Conservation (phyloP, 2,888 invertebrate species). For the Acleris laterana region DNA sequence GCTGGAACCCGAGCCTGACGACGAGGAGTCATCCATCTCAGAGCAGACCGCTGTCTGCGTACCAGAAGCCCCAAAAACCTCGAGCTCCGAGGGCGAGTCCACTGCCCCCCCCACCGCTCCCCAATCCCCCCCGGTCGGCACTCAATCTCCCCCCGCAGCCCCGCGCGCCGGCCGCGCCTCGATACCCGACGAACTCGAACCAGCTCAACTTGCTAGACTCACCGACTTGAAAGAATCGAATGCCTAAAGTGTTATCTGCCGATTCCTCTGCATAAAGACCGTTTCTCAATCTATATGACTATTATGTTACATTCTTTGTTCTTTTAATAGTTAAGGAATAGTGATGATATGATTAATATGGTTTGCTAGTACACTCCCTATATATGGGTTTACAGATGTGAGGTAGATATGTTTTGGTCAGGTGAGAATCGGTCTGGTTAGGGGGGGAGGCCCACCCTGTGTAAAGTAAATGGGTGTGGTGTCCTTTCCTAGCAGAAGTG, state of each 20-base stretch:
- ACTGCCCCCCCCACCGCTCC: conserved; percentile 84
- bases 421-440: conserved; percentile 25
- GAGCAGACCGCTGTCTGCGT: conserved; percentile 78
- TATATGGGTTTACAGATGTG: no score
- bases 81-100: conserved; percentile 87
- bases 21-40: conserved; percentile 77
- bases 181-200: conserved; percentile 95
- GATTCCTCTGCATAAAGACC: conserved; percentile 40
- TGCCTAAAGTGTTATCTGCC: conserved; percentile 84
- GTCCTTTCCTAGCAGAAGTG: conserved; percentile 42
- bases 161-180: conserved; percentile 91
- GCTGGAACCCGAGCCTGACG: conserved; percentile 57
- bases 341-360: background rate
- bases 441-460: conserved; percentile 1
- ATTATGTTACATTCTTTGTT: background rate
- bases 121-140: conserved; percentile 86
- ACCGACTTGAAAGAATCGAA: conserved; percentile 96
- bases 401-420: background rate
- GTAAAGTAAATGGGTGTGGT: background rate
- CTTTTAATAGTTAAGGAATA: background rate
- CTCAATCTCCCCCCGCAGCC: conserved; percentile 86
- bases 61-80: conserved; percentile 80
- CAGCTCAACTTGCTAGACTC: conserved; percentile 93
- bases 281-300: conserved; percentile 43
- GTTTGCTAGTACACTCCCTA: background rate